Base-by-base conservation (phyloP, 2,113 vertebrate genomes). In the Protobothrops mucrosquamatus region DNA sequence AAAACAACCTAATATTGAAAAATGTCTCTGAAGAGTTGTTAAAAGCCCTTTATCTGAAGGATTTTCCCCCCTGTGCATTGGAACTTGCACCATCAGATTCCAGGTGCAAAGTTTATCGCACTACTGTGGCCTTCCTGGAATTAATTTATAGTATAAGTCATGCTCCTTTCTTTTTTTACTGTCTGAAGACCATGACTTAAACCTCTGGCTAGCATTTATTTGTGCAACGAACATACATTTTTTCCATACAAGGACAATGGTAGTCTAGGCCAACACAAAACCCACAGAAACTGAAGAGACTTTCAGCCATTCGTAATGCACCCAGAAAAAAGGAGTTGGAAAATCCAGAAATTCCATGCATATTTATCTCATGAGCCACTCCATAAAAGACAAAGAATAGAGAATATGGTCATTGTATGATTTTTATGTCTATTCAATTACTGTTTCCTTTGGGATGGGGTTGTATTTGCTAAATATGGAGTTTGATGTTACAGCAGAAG, bases 81-180 rank as follows among this genome's bases (percentile, higher is more conserved):
- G 57, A 57, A 54, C 90, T 92, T 93, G 94, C 95, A 26, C 89
- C 95, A 95, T 94, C 95, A 0, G 0, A 0, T 57, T 55, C 88
- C 0, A 0, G 0, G 0, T 92, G 89, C 87, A 94, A 52, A 24
- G 43, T 85, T 94, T 93, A 95, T 92, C 61, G 92, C 87, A 95
- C 89, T 92, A 94, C 74, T 94, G 94, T 55, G 93, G 91, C 86
- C 0, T 85, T 86, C 64, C 88, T 91, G 95, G 93, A 96, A 96
- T 93, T 94, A 96, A 96, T 93, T 94, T 6, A 92, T 18, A 10
- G 85, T 0, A 0, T 0, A 11, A 89, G 93, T 95, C 96, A 97
- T 96, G 96, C 95, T 96, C 97, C 95, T 95, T 97, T 97, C 64
- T 97, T 96, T 97, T 96, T 95, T 96, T 29, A 1, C 89, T 20